phyloP scores from a whole-genome alignment of 2,888 invertebrate genomes.

The Thymelicus acteon region DNA sequence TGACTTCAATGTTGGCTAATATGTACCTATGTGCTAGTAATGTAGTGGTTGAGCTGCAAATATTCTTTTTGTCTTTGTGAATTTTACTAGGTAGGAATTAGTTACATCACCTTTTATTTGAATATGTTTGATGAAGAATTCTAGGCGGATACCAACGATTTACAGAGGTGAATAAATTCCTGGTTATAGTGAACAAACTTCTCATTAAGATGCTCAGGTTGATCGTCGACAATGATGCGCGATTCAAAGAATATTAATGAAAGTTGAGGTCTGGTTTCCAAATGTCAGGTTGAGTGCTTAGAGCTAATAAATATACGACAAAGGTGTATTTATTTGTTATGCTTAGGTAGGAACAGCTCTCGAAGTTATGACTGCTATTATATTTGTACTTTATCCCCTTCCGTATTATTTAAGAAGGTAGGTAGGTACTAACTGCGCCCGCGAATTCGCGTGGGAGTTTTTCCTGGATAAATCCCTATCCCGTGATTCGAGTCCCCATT shows the following conservation, averaged over 20 bases:
- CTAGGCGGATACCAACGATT: neutral
- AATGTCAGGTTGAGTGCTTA: slow-evolving; percentile 48
- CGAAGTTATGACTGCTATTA: neutral
- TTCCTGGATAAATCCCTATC: too few relatives aligned
- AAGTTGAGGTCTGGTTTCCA: slow-evolving; percentile 50
- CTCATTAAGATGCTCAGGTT: slow-evolving; percentile 44
- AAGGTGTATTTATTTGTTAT: neutral
- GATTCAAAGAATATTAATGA: slow-evolving; percentile 48
- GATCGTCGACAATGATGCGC: slow-evolving; percentile 40
- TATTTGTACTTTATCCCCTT: neutral
- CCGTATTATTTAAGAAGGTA: too few relatives aligned
- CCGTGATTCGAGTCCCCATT: too few relatives aligned
- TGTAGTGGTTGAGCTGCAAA: slow-evolving; percentile 32
- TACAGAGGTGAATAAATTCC: slow-evolving; percentile 8
- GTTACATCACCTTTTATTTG: neutral
- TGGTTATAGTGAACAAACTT: slow-evolving; percentile 31
- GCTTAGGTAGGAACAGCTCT: neutral
- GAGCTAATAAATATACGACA: slow-evolving; percentile 21
- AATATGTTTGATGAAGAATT: neutral
- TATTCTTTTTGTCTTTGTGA: slow-evolving; percentile 9
- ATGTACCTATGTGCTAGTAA: slow-evolving; percentile 36
- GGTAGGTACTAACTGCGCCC: too few relatives aligned
- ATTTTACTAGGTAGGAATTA: neutral
- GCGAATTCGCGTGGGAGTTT: too few relatives aligned
- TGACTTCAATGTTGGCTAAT: slow-evolving; percentile 47